Evolutionary conservation across 2,113 vertebrate genomes (phyloP).

Genomic region (Tragelaphus buxtoni): DNA sequence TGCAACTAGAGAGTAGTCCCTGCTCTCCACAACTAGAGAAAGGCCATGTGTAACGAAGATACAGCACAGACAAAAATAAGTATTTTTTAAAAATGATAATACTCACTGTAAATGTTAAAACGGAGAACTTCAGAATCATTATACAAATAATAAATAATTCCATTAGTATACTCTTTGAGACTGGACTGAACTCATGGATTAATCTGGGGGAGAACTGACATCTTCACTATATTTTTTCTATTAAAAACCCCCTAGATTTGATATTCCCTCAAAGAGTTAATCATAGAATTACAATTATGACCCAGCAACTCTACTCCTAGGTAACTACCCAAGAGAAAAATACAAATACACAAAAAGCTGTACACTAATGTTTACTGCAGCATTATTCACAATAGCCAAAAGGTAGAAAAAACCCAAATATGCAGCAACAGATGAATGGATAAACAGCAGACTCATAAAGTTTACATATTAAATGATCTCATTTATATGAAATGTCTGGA

Average conservation of each 20-base stretch:
- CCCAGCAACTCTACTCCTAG: neutral
- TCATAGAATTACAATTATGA: neutral
- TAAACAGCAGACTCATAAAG: neutral
- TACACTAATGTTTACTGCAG: neutral
- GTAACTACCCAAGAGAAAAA: neutral
- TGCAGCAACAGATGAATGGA: neutral
- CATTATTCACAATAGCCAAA: neutral
- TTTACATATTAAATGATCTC: neutral
- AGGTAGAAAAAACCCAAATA: neutral
- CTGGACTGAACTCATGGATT: neutral
- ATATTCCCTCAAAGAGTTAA: neutral
- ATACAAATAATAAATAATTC: neutral
- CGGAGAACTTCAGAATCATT: neutral
- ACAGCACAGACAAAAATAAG: neutral
- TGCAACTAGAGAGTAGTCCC: neutral
- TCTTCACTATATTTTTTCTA: neutral
- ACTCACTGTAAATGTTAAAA: neutral
- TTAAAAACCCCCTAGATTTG: neutral
- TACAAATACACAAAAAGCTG: neutral
- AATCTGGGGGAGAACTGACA: neutral
- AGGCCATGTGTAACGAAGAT: neutral
- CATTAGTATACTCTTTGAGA: neutral
- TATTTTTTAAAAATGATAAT: neutral
- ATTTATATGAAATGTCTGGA: neutral
- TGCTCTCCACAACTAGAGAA: neutral